Base-by-base conservation (phyloP, 2,113 vertebrate genomes). In the Scomber scombrus region DNA sequence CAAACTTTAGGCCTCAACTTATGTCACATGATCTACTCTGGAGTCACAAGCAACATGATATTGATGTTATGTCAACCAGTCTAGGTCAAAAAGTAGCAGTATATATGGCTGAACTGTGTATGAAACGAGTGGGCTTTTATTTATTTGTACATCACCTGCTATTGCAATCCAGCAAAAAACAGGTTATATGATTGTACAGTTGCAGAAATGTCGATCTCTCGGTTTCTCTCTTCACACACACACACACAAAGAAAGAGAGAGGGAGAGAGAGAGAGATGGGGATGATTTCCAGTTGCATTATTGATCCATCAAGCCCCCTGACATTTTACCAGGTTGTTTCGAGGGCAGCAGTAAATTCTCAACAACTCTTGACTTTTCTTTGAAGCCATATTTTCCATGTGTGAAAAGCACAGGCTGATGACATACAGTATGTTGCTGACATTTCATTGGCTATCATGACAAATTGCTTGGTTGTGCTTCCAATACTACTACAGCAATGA, bases 231-330 rank as follows among this genome's bases (percentile, higher is more conserved):
- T 40, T 34, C 8, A 8, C 34, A 10, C 7, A n/a, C 60, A 21
- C n/a, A 50, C 29, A 29, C 15, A 15, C 12, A 55, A 0, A 19
- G 0, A 51, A 6, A 40, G 9, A 40, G 34, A 40, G 34, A 40
- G 31, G 5, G 31, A 34, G 31, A 34, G 34, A n/a, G 0, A 1
- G 43, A 3, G 6, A 40, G 12, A 14, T 15, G 10, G 64, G 4
- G 16, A 19, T 31, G 31, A 62, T 26, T 19, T 47, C 61, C 50
- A 15, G 19, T 62, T 26, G 13, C n/a, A 23, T 45, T 72, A 80
- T 73, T 60, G 78, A 80, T 51, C 52, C 61, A 29, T 45, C 19
- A 57, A 51, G 26, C 67, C 9, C 19, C 34, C 7, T 51, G 72
- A 49, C 57, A 57, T 63, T 51, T 58, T 31, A 6, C 11, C 45